Evolutionary conservation across 2,888 invertebrate species (phyloP), one percentile per base, ranked within the genome.

Genomic region (Dryadula phaetusa): DNA sequence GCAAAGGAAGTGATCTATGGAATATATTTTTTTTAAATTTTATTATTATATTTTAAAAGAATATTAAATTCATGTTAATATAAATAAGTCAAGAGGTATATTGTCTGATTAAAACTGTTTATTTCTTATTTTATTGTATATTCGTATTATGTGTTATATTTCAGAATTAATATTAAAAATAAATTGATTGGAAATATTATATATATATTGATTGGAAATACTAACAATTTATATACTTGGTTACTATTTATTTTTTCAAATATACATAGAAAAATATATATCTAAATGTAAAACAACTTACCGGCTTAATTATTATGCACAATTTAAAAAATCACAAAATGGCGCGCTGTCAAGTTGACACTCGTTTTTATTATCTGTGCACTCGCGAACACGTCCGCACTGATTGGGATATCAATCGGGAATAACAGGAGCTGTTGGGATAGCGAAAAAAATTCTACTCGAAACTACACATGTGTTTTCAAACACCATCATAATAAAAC

Each of bases 381-480:
- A 75, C 73, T 69, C 72, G 69, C 71, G 69, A 77, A 73, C 82
- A 82, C 88, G 81, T 84, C 88, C 79, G 75, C 75, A 78, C 85
- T 70, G 75, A 76, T 77, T 79, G 78, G 79, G 76, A 80, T 75
- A 79, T 75, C 74, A 76, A 77, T 77, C 80, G 78, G 86, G 84
- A 91, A 86, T 91, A 89, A 84, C 80, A 82, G 83, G 80, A 82
- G 80, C 77, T 76, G 78, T 78, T 81, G 81, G 86, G 84, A 84
- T 82, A 78, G 78, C 79, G 79, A 82, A 83, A 83, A 54, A 85
- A 82, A 80, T 79, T 78, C 74, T 77, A 80, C 81, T 84, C 12
- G 80, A 82, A 85, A 80, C 77, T 73, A 72, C 76, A 77, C 74
- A 76, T 77, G 77, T 74, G 74, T 62, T 47, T 14, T 47, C 56